Conservation (phyloP, 1,140 invertebrate genomes). For the Teleopsis dalmanni region DNA sequence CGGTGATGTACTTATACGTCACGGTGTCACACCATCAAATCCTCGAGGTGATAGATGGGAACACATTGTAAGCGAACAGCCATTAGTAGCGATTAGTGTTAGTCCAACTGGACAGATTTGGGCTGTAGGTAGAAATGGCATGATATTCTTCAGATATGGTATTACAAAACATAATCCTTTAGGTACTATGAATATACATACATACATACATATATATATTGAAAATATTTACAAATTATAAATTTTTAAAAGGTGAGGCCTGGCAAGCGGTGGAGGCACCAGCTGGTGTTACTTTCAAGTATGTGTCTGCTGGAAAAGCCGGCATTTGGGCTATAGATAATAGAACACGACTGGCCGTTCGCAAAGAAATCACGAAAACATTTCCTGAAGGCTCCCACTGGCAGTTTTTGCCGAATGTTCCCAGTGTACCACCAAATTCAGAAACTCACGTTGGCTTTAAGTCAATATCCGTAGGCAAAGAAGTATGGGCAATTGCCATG, state of each 20-base stretch:
- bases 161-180: conserved; percentile 55
- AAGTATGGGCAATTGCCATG: conserved; percentile 66
- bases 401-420: conserved; percentile 55
- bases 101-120: conserved; percentile 66
- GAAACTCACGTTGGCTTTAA: conserved; percentile 52
- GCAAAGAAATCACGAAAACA: conserved; percentile 56
- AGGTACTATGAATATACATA: neutral
- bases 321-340: conserved; percentile 66
- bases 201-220: neutral
- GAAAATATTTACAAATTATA: neutral
- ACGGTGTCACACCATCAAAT: conserved; percentile 62
- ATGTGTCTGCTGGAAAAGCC: conserved; percentile 63
- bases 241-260: conserved; percentile 47
- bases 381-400: conserved; percentile 70
- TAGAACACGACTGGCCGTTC: conserved; percentile 55
- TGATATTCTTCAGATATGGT: conserved; percentile 68
- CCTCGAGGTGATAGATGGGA: conserved; percentile 70
- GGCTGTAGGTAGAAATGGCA: conserved; percentile 78
- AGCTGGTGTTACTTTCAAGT: conserved; percentile 59
- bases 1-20: conserved; percentile 73
- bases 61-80: conserved; percentile 68
- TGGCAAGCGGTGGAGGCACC: conserved; percentile 37
- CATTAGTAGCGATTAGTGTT: conserved; percentile 64
- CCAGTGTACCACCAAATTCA: conserved; percentile 53
- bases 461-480: conserved; percentile 55